These are phyloP conservation scores for Tenthredo scrophulariae DNA, from an alignment of 2,888 invertebrate species.

Conservation along the genomic window DNA sequence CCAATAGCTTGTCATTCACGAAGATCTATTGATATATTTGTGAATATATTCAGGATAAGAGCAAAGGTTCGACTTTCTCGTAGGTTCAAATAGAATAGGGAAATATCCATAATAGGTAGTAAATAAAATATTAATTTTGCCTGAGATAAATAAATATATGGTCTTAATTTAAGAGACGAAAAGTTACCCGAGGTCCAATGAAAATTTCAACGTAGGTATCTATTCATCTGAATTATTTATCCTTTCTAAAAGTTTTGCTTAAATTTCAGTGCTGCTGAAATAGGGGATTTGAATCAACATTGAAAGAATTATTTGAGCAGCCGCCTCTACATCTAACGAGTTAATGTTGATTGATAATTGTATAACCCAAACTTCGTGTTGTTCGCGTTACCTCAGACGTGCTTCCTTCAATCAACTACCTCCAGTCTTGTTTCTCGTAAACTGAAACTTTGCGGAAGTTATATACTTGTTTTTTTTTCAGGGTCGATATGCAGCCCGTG, in stretches of 20 bases:
- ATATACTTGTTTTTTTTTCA: neutral
- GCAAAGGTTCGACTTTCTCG: neutral
- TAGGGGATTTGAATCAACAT: neutral
- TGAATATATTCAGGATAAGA: neutral
- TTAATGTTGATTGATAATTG: slow-evolving; percentile 13
- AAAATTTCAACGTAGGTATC: neutral
- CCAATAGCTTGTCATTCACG: neutral
- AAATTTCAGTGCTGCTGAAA: neutral
- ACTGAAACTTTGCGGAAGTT: neutral
- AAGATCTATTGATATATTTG: neutral
- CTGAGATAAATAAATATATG: neutral
- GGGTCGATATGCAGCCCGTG: neutral
- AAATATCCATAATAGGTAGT: neutral
- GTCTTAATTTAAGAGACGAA: neutral
- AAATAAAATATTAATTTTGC: neutral
- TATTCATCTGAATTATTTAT: neutral
- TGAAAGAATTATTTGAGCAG: neutral
- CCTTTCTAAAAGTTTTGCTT: neutral
- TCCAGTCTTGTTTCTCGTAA: neutral
- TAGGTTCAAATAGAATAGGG: neutral
- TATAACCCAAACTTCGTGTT: neutral
- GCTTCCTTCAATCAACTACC: neutral
- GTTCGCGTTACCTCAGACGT: neutral
- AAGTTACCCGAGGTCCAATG: neutral
- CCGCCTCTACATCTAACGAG: neutral